These are phyloP conservation scores for Neocrepidodera transversa DNA, from an alignment of 2,888 invertebrate species.

Conservation along the genomic window DNA sequence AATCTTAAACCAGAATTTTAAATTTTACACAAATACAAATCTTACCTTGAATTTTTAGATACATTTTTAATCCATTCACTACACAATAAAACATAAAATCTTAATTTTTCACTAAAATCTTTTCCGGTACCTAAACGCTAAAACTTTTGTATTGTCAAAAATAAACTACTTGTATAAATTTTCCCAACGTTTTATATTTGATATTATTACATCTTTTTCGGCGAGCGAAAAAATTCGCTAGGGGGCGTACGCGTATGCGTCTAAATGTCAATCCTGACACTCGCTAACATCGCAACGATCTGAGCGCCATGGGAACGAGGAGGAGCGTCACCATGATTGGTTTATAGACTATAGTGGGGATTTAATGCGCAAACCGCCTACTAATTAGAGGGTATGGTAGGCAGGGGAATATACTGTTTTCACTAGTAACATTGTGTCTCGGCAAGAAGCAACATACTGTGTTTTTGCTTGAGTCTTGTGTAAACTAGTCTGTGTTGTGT, in stretches of 20 bases:
- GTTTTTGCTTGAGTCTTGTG: slow-evolving; percentile 72
- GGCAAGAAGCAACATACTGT: slow-evolving; percentile 63
- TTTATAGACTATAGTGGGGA: not conserved
- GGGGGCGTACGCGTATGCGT: not conserved
- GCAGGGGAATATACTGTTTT: slow-evolving; percentile 58
- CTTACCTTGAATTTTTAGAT: too few species aligned
- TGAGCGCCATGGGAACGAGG: not conserved
- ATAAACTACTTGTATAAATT: slow-evolving; percentile 12
- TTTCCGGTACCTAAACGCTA: too few species aligned
- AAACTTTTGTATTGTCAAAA: slow-evolving; percentile 9
- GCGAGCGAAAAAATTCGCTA: not conserved
- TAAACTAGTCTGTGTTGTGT: slow-evolving; percentile 84
- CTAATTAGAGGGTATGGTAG: slow-evolving; percentile 1
- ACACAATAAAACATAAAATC: too few species aligned
- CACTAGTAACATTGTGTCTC: slow-evolving; percentile 63
- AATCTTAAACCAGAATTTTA: too few species aligned
- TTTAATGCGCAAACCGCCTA: not conserved
- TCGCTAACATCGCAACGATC: not conserved
- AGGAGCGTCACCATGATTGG: not conserved
- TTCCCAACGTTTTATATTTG: slow-evolving; percentile 11
- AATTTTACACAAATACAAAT: too few species aligned
- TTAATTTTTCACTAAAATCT: too few species aligned
- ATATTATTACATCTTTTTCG: not conserved
- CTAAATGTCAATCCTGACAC: not conserved
- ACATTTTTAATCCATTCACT: too few species aligned